Conservation (phyloP, 1,140 invertebrate genomes). For the Drosophila leontia region DNA sequence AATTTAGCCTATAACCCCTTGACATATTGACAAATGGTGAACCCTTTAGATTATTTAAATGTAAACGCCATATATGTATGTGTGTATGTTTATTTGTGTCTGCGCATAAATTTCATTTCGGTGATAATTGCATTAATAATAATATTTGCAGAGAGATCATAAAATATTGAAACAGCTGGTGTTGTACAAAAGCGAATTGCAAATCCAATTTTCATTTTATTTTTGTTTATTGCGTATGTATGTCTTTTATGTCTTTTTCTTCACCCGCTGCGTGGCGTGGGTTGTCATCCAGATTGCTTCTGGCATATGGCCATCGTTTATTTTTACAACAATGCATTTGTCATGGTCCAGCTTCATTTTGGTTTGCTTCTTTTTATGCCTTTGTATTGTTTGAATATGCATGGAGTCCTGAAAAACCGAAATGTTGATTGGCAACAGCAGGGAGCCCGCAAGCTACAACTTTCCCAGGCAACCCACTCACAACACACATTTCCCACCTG, state of each 20-base stretch:
- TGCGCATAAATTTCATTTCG: conserved; percentile 8
- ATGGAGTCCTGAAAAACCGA: conserved; percentile 45
- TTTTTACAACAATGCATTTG: conserved; percentile 65
- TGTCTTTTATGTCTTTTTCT: conserved; percentile 21
- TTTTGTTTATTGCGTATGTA: conserved; percentile 32
- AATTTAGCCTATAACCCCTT: neutral
- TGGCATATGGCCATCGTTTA: conserved; percentile 50
- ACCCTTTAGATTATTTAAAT: neutral
- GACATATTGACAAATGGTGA: neutral
- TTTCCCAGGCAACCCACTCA: conserved; percentile 1
- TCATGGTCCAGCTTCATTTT: conserved; percentile 35
- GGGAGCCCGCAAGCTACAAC: neutral
- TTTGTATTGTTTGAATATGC: conserved; percentile 59
- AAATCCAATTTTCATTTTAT: conserved; percentile 52
- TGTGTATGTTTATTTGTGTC: neutral
- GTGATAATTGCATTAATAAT: conserved; percentile 48
- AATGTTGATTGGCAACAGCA: conserved; percentile 14
- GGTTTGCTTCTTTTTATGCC: conserved; percentile 6
- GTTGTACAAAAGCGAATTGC: conserved; percentile 23
- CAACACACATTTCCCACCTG: conserved; percentile 14
- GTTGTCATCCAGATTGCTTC: conserved; percentile 36
- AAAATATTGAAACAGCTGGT: conserved; percentile 50
- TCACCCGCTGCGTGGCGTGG: conserved; percentile 5
- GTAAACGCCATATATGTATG: too few species aligned
- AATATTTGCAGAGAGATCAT: conserved; percentile 11